phyloP scores from a whole-genome alignment of 2,797 vertebrate species.

The Choloepus didactylus region DNA sequence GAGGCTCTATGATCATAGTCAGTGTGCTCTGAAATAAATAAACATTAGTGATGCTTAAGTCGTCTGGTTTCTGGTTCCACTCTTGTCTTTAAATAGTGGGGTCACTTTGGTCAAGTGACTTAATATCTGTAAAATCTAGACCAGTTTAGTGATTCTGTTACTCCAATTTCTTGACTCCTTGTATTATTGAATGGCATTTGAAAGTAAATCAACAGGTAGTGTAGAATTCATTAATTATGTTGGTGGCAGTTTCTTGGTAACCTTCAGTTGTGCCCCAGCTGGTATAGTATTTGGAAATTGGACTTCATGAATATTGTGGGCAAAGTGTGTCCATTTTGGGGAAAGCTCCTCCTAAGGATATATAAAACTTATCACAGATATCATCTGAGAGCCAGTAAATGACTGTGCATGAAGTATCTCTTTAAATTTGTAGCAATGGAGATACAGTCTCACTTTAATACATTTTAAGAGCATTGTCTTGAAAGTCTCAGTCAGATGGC shows the following conservation, averaged over 20 bases:
- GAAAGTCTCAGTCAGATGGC: background rate
- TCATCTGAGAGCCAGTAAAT: background rate
- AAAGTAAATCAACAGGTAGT: background rate
- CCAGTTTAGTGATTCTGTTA: background rate
- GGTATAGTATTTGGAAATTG: background rate
- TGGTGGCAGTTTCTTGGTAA: background rate
- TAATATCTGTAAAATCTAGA: background rate
- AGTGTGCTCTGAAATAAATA: background rate
- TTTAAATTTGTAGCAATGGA: background rate
- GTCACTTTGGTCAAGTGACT: background rate
- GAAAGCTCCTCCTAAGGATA: background rate
- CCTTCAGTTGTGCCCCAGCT: background rate
- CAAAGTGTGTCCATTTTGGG: background rate
- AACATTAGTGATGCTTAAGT: background rate
- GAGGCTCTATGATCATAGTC: background rate
- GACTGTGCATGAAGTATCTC: background rate
- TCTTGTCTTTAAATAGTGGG: background rate
- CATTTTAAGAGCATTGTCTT: background rate
- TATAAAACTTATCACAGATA: background rate
- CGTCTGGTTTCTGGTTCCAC: background rate
- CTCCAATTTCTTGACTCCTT: background rate
- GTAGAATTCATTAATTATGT: background rate
- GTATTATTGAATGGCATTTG: background rate
- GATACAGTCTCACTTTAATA: background rate
- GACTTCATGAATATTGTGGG: background rate